These are phyloP conservation scores for Sciurus vulgaris DNA, from an alignment of 2,797 vertebrate species.

Conservation along the genomic window DNA sequence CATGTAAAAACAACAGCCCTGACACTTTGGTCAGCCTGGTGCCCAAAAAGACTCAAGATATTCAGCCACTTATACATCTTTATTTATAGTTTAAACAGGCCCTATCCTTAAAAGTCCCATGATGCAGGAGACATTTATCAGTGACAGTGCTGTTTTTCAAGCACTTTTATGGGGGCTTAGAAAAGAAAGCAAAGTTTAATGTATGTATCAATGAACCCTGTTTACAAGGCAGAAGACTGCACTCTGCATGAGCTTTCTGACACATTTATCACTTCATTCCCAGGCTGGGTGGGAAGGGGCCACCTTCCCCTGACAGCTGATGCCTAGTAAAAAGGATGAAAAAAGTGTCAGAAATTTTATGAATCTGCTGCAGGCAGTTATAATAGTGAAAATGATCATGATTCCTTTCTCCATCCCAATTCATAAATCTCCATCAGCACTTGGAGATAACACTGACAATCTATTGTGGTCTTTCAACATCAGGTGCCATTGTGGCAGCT, in stretches of 20 bases:
- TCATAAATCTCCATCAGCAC: slow-evolving; percentile 76
- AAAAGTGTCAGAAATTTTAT: slow-evolving; percentile 67
- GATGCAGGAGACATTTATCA: slow-evolving; percentile 65
- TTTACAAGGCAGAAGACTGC: slow-evolving; percentile 72
- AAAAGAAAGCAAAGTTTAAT: slow-evolving; percentile 64
- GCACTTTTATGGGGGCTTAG: slow-evolving; percentile 58
- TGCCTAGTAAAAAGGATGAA: slow-evolving; percentile 75
- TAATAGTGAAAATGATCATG: slow-evolving; percentile 72
- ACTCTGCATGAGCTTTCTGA: slow-evolving; percentile 71
- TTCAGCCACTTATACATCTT: not conserved
- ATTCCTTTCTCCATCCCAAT: slow-evolving; percentile 59
- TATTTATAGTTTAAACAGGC: slow-evolving; percentile 23
- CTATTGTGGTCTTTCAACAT: slow-evolving; percentile 38
- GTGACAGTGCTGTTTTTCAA: slow-evolving; percentile 63
- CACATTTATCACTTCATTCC: slow-evolving; percentile 79
- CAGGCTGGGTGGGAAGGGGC: slow-evolving; percentile 66
- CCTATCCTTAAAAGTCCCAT: slow-evolving; percentile 46
- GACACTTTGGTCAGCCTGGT: not conserved
- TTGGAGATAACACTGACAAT: slow-evolving; percentile 68
- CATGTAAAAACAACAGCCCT: not conserved
- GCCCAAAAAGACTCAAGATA: not conserved
- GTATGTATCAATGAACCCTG: slow-evolving; percentile 74
- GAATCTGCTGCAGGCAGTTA: slow-evolving; percentile 67
- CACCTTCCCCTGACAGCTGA: slow-evolving; percentile 79
- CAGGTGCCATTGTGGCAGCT: not conserved